Evolutionary conservation across 1,140 invertebrate species (phyloP).

Genomic region (Anoplolepis gracilipes): DNA sequence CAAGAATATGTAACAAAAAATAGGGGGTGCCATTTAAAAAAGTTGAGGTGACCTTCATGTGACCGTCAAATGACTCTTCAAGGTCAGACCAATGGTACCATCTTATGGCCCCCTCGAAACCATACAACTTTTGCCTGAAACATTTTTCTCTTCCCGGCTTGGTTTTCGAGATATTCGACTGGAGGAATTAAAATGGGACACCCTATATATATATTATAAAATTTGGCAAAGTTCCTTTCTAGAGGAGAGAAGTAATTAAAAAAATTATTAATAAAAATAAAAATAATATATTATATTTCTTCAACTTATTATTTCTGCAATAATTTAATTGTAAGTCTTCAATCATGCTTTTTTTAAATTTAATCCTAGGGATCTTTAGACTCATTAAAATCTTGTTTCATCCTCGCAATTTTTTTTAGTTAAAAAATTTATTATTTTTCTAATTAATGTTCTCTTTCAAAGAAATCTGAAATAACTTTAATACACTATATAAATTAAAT

Average conservation of each 20-base stretch:
- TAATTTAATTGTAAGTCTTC: not conserved
- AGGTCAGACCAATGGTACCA: too few species aligned
- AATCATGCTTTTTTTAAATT: not conserved
- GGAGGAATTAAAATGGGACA: too few species aligned
- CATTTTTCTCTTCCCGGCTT: too few species aligned
- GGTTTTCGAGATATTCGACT: too few species aligned
- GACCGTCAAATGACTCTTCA: too few species aligned
- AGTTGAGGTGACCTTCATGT: too few species aligned
- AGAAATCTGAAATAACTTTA: not conserved
- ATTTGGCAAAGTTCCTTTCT: not conserved
- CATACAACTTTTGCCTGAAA: too few species aligned
- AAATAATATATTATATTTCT: not conserved
- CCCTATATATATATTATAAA: not conserved
- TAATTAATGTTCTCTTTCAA: conserved; percentile 2
- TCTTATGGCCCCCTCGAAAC: too few species aligned
- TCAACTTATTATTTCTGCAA: not conserved
- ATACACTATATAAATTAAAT: not conserved
- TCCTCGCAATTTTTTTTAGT: not conserved
- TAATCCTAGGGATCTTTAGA: not conserved
- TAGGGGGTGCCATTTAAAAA: too few species aligned
- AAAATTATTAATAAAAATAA: not conserved
- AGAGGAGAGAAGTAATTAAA: not conserved
- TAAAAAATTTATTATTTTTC: conserved; percentile 2
- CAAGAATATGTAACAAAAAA: too few species aligned
- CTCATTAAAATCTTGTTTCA: not conserved